Evolutionary conservation across 2,797 vertebrate species (phyloP).

Genomic region (Danio kyathit): DNA sequence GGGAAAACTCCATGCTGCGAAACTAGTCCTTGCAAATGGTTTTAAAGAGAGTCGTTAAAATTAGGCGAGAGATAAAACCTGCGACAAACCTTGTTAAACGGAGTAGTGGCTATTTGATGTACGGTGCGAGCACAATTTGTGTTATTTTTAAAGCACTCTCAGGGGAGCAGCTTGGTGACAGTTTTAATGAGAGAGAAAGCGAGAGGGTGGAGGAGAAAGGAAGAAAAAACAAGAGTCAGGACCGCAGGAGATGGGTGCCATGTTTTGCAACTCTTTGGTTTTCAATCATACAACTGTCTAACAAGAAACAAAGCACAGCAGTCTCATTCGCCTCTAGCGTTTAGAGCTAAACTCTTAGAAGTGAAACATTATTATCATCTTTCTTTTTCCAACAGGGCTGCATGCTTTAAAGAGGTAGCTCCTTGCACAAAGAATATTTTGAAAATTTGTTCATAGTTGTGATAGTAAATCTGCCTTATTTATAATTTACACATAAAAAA

Average conservation of each 20-base stretch:
- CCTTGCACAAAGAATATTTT: background rate
- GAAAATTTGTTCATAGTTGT: too few species aligned
- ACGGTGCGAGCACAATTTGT: slow-evolving; percentile 63
- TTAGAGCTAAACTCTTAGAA: slow-evolving; percentile 21
- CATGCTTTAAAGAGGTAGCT: background rate
- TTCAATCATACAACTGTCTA: slow-evolving; percentile 38
- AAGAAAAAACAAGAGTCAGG: background rate
- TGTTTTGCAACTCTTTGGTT: slow-evolving; percentile 41
- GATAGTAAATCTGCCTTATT: background rate
- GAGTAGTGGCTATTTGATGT: slow-evolving; percentile 71
- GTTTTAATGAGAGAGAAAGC: slow-evolving; percentile 70
- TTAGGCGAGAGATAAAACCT: slow-evolving; percentile 22
- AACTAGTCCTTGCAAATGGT: slow-evolving; percentile 14
- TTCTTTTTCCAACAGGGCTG: slow-evolving; percentile 1
- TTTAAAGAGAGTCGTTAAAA: slow-evolving; percentile 17
- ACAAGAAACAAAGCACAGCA: slow-evolving; percentile 15
- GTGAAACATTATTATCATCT: slow-evolving; percentile 20
- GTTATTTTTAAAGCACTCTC: slow-evolving; percentile 78
- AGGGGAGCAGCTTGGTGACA: slow-evolving; percentile 66
- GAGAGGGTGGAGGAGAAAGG: background rate
- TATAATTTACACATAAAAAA: too few species aligned
- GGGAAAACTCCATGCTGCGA: slow-evolving; percentile 10
- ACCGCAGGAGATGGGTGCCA: slow-evolving; percentile 42
- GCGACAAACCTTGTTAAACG: slow-evolving; percentile 58
- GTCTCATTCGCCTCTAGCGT: slow-evolving; percentile 32